phyloP scores from a whole-genome alignment of 2,797 vertebrate genomes.

The Hippopotamyrus pictus region DNA sequence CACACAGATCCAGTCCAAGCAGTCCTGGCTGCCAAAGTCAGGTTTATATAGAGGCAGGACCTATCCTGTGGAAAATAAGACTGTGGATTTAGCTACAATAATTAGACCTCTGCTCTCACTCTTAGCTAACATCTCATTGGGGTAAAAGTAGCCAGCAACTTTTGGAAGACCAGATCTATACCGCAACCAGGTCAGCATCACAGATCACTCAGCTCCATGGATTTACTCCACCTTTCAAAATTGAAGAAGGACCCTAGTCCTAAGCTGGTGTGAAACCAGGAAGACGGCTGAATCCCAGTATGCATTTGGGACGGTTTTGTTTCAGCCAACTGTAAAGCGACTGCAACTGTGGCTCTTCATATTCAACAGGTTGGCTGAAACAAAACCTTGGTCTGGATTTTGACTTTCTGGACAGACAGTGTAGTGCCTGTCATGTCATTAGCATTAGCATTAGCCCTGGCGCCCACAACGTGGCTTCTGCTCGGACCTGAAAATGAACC shows the following conservation, averaged over 20 bases:
- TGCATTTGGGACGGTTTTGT: neutral
- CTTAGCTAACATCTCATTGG: neutral
- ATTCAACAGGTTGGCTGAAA: neutral
- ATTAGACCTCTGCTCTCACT: neutral
- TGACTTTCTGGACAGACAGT: neutral
- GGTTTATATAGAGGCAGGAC: neutral
- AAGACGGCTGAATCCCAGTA: neutral
- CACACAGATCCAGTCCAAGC: neutral
- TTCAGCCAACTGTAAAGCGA: neutral
- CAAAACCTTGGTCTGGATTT: neutral
- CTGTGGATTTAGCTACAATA: neutral
- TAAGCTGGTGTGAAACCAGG: neutral
- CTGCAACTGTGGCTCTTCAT: neutral
- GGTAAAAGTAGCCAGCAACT: neutral
- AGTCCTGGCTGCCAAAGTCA: neutral
- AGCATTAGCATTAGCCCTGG: neutral
- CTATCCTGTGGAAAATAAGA: neutral
- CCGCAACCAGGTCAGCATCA: neutral
- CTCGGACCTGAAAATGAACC: neutral
- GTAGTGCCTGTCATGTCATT: neutral
- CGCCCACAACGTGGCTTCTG: neutral
- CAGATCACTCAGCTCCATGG: neutral
- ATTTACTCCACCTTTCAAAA: neutral
- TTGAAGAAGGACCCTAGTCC: neutral
- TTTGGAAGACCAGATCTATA: neutral